Base-by-base conservation (phyloP, 2,888 invertebrate genomes). In the Drosophila peninsularis region DNA sequence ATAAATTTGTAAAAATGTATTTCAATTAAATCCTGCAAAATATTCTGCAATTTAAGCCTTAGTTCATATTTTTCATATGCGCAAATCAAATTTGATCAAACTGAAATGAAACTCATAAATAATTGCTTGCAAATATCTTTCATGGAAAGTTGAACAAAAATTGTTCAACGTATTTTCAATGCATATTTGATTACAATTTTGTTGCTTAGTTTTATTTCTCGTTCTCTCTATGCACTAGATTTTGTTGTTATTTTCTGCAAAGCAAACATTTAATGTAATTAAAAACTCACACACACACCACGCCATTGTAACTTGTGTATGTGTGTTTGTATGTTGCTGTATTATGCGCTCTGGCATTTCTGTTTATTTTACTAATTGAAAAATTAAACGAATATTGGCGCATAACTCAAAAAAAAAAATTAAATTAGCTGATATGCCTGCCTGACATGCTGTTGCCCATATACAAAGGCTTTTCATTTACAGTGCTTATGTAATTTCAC, bases 361-460 rank as follows among this genome's bases (percentile, higher is more conserved):
- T 78, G 77, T 77, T 78, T 66, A 67, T 78, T 78, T 74, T 71
- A 42, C 81, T 78, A 81, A 79, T 79, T 79, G 71, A 78, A 79
- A 79, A 81, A 79, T 81, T 42, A 56, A 81, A 71, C 69, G 72
- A 80, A 60, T 60, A 62, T 62, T 50, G 36, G 13, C 55, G n/a
- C 55, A 56, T 52, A 54, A 44, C 42, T 55, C 14, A 19, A 30
- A 50, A n/a, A 50, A 19, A 30, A 50, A n/a, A 50, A 36, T 52
- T 36, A 24, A 54, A 62, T 44, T 57, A 54, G 42, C 53, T 39
- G 52, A 50, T 37, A 52, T 27, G 27, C n/a, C n/a, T 45, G 11
- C 10, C 45, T 45, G 27, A 45, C 45, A 21, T 30, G 11, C 5
- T 27, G 45, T 27, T 21, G 11, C 13, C 21, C 21, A 19, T 4